A percentile compares a stretch with the other conserved stretches of the same genome.
Conservation (phyloP, 2,888 invertebrate genomes). For the Melanchra persicariae region DNA sequence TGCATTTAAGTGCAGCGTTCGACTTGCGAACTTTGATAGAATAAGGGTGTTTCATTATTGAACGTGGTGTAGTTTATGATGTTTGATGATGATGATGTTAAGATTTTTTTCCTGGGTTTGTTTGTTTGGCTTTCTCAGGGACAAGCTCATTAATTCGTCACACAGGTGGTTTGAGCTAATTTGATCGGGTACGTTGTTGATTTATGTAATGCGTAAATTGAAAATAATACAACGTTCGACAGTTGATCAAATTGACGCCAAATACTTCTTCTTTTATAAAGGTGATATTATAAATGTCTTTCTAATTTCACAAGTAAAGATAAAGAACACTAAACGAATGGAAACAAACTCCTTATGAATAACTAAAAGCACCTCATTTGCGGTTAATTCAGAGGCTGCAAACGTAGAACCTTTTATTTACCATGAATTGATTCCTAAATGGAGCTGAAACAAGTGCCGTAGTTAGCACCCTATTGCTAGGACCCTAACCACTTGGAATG, state of each 20-base stretch:
- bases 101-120: background rate
- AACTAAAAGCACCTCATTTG: slow-evolving; percentile 30
- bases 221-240: too few relatives aligned
- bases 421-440: slow-evolving; percentile 56
- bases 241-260: too few relatives aligned
- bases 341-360: slow-evolving; percentile 4
- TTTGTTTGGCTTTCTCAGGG: background rate
- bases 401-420: slow-evolving; percentile 44
- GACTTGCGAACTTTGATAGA: slow-evolving; percentile 51
- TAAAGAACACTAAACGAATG: background rate
- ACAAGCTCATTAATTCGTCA: too few relatives aligned
- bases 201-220: too few relatives aligned
- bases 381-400: slow-evolving; percentile 34
- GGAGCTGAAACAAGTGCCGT: slow-evolving; percentile 56
- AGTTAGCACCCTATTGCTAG: slow-evolving; percentile 57
- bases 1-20: slow-evolving; percentile 78
- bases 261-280: too few relatives aligned
- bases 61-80: slow-evolving; percentile 4
- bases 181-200: too few relatives aligned
- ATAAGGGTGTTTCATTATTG: slow-evolving; percentile 50
- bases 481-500: slow-evolving; percentile 53
- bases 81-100: too few relatives aligned
- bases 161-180: too few relatives aligned
- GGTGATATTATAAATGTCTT: too few relatives aligned
- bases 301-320: too few relatives aligned